Evolutionary conservation across 2,113 vertebrate genomes (phyloP).

Genomic region (Paedocypris sp.): DNA sequence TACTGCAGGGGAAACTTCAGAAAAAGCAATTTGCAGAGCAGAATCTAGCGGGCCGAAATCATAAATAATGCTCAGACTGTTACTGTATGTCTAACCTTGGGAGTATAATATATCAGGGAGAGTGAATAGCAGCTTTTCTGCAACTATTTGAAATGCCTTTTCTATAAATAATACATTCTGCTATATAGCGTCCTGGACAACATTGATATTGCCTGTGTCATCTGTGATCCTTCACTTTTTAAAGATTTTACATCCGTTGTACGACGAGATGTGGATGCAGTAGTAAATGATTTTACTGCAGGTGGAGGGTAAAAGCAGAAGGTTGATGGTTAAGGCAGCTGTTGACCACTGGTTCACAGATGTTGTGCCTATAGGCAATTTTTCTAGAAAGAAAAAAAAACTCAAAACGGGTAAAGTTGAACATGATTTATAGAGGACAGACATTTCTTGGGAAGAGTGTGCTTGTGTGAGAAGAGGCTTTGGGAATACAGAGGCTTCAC

Average conservation of each 20-base stretch:
- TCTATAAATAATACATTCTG: background rate
- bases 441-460: background rate
- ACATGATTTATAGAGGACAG: conserved; percentile 20
- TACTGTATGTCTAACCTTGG: conserved; percentile 10
- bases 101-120: background rate
- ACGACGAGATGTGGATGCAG: too few species aligned
- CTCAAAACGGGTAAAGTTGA: background rate
- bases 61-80: conserved; percentile 7
- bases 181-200: background rate
- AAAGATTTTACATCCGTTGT: background rate
- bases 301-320: background rate
- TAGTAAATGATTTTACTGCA: conserved; percentile 4
- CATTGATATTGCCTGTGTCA: background rate
- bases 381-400: background rate
- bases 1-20: background rate
- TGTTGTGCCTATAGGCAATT: conserved; percentile 6
- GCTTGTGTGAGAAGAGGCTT: conserved; percentile 9
- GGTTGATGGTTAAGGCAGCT: background rate
- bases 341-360: conserved; percentile 20
- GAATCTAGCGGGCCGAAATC: background rate
- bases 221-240: background rate
- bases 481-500: conserved; percentile 10
- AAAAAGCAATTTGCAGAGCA: conserved; percentile 7
- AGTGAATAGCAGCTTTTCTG: conserved; percentile 5
- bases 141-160: background rate